Conservation (phyloP, 2,888 invertebrate genomes). For the Eudemis profundana region DNA sequence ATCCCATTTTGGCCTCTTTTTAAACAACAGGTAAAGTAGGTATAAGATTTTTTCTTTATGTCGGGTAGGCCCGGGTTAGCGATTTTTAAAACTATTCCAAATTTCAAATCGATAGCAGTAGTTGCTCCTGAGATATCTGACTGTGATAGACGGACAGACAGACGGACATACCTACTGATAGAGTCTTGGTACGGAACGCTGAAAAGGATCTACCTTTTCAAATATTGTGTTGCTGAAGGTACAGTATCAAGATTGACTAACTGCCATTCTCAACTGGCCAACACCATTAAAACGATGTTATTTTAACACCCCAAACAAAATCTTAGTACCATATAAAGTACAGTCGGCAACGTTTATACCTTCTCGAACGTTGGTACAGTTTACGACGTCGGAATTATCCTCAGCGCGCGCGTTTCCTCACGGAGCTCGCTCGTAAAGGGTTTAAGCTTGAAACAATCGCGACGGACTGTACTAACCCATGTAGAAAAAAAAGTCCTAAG, state of each 20-base stretch:
- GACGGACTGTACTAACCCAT: slow-evolving; percentile 3
- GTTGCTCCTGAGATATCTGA: no score
- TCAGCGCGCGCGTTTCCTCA: slow-evolving; percentile 21
- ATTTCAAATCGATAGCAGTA: no score
- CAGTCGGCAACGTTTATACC: slow-evolving; percentile 36
- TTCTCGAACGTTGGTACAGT: slow-evolving; percentile 21
- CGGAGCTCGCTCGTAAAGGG: slow-evolving; percentile 30
- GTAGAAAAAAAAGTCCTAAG: background rate
- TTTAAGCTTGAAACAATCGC: slow-evolving; percentile 39
- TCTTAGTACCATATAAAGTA: slow-evolving; percentile 33
- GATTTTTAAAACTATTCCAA: no score
- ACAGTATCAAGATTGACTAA: background rate
- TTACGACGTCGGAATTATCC: slow-evolving; percentile 34
- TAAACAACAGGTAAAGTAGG: no score
- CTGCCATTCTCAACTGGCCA: background rate
- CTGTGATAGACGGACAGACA: no score
- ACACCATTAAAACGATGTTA: slow-evolving; percentile 5
- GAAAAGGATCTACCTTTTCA: no score
- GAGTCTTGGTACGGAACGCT: no score
- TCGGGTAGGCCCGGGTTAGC: no score
- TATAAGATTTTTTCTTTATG: no score
- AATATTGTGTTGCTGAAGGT: no score
- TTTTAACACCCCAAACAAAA: slow-evolving; percentile 23
- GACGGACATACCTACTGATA: no score
- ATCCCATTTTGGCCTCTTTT: no score